These are phyloP conservation scores for Hephaestus fuliginosus DNA, from an alignment of 2,797 vertebrate species.

Conservation along the genomic window DNA sequence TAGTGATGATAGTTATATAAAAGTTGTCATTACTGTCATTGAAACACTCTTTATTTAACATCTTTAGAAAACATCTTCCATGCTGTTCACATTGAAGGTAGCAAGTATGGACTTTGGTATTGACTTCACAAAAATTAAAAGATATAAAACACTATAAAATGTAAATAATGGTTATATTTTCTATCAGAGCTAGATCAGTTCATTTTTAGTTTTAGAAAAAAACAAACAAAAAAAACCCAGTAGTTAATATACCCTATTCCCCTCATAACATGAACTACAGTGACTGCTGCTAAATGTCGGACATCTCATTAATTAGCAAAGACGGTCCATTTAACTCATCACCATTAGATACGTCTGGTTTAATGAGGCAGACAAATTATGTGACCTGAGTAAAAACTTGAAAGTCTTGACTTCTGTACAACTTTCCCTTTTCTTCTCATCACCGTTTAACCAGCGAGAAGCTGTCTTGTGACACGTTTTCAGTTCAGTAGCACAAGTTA, in stretches of 20 bases:
- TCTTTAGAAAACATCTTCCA: not conserved
- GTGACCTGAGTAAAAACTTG: not conserved
- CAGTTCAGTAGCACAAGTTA: not conserved
- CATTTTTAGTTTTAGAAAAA: not conserved
- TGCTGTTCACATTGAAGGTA: not conserved
- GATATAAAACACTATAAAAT: not conserved
- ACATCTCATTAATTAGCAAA: conserved; percentile 1
- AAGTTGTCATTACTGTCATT: not conserved
- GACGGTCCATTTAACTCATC: not conserved
- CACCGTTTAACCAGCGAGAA: not conserved
- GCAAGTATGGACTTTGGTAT: not conserved
- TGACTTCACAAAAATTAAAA: not conserved
- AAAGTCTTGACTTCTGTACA: conserved; percentile 4
- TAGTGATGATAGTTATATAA: not conserved
- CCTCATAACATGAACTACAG: not conserved
- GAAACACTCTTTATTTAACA: not conserved
- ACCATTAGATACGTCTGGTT: not conserved
- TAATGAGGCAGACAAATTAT: conserved; percentile 8
- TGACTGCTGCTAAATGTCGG: not conserved
- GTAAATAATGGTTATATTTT: not conserved
- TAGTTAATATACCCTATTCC: not conserved
- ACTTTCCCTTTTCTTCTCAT: not conserved
- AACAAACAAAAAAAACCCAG: not conserved
- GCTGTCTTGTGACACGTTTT: not conserved
- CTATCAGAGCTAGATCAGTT: not conserved